Conservation (phyloP, 2,113 vertebrate species). For the Heliornis fulica region DNA sequence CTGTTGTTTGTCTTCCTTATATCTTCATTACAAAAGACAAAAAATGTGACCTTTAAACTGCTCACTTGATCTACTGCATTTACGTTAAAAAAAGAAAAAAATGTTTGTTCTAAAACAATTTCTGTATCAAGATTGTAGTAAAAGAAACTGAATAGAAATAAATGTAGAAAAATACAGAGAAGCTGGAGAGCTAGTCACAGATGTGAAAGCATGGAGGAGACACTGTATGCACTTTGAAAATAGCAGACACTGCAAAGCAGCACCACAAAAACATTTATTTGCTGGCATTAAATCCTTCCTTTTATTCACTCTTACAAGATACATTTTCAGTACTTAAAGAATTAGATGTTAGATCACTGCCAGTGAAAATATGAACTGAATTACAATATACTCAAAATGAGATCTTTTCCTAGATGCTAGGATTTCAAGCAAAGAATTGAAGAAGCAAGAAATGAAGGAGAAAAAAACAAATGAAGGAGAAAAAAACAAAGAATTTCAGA, state of each 20-base stretch:
- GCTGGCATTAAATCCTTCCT: neutral
- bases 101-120: neutral
- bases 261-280: neutral
- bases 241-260: neutral
- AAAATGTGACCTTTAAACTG: neutral
- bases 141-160: neutral
- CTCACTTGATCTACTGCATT: neutral
- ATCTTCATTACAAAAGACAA: neutral
- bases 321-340: neutral
- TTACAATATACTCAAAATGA: neutral
- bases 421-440: neutral
- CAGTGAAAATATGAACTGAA: neutral
- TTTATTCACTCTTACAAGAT: neutral
- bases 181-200: neutral
- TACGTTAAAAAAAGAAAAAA: neutral
- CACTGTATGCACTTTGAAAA: neutral
- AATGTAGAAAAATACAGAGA: neutral
- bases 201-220: neutral
- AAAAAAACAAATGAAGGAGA: neutral
- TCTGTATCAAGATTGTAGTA: neutral
- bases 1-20: neutral
- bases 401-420: neutral
- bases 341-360: neutral
- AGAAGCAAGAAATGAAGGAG: neutral
- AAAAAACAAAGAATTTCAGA: neutral